Evolutionary conservation across 64 coral and sea anemone species (phyloP).

Genomic region (Platygyra sinensis): DNA sequence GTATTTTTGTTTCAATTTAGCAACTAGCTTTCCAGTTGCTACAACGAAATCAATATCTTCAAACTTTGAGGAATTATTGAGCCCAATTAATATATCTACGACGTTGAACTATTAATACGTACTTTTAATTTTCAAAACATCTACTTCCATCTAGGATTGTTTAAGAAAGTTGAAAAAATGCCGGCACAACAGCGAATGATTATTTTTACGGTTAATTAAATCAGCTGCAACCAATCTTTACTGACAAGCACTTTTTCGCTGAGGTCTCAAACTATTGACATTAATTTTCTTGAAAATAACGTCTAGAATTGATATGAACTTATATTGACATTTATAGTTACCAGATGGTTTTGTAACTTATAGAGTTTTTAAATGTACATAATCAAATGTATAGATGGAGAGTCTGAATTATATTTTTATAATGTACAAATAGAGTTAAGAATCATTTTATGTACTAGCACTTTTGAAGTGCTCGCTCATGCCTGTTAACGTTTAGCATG

Average conservation of each 20-base stretch:
- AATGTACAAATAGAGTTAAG: background rate
- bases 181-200: background rate
- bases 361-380: slow-evolving; percentile 23
- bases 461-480: background rate
- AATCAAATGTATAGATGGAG: slow-evolving; percentile 14
- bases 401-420: slow-evolving; percentile 19
- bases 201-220: too few species aligned
- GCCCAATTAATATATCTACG: too few species aligned
- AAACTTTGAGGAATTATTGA: too few species aligned
- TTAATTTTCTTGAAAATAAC: background rate
- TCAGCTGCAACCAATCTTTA: too few species aligned
- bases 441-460: background rate
- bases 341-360: slow-evolving; percentile 9
- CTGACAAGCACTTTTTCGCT: background rate
- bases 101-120: too few species aligned
- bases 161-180: background rate
- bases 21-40: too few species aligned
- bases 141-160: too few species aligned
- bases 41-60: too few species aligned
- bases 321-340: slow-evolving; percentile 19
- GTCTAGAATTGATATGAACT: background rate
- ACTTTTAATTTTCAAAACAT: too few species aligned
- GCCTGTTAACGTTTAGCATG: background rate
- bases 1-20: too few species aligned
- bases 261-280: background rate